These are phyloP conservation scores for Eudorcas thomsonii DNA, from an alignment of 2,113 vertebrate genomes.

Conservation along the genomic window DNA sequence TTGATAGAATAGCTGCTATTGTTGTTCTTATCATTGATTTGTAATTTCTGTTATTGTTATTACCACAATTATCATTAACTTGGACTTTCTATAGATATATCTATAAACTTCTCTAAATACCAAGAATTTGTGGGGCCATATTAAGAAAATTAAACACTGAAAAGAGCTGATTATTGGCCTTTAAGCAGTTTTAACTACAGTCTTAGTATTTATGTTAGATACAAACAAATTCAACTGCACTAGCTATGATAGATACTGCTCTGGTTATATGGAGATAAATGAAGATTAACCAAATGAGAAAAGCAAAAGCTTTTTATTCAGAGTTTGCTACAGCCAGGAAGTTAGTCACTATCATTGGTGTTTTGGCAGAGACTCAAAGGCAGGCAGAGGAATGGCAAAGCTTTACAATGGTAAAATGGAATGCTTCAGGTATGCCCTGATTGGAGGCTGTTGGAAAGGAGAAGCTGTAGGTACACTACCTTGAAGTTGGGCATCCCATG, in stretches of 20 bases:
- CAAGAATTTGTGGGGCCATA: background rate
- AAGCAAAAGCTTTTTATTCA: background rate
- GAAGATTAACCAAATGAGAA: background rate
- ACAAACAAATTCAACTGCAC: background rate
- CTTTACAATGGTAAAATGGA: background rate
- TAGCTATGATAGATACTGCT: background rate
- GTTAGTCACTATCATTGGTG: background rate
- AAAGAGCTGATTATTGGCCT: background rate
- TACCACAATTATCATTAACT: background rate
- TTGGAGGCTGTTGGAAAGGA: background rate
- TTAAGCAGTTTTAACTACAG: background rate
- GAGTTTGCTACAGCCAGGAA: background rate
- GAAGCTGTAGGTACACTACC: background rate
- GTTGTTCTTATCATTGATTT: background rate
- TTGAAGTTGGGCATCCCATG: background rate
- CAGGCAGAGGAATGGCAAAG: background rate
- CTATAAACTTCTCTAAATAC: background rate
- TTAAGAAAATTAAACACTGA: background rate
- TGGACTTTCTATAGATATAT: background rate
- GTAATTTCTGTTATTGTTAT: background rate
- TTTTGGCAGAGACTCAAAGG: background rate
- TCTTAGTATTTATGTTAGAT: background rate
- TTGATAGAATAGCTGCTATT: constrained; percentile 1
- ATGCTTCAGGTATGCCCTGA: background rate
- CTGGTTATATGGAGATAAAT: background rate